phyloP scores from a whole-genome alignment of 2,888 invertebrate species.

The Euphydryas editha region DNA sequence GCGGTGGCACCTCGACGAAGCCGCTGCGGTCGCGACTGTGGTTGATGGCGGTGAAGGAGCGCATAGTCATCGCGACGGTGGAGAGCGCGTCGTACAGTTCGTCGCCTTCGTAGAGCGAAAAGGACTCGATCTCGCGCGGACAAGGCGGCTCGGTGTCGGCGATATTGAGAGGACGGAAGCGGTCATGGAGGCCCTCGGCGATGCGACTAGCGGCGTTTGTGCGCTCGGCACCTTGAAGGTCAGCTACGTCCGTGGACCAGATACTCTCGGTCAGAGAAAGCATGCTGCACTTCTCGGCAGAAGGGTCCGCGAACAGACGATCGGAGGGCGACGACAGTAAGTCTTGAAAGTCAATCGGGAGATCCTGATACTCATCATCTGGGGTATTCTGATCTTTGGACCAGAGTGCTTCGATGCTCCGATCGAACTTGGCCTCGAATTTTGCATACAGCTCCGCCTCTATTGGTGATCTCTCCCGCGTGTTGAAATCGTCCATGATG shows the following conservation, averaged over 20 bases:
- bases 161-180: slow-evolving; percentile 61
- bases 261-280: slow-evolving; percentile 67
- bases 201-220: slow-evolving; percentile 52
- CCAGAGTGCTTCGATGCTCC: slow-evolving; percentile 88
- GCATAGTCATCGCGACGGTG: slow-evolving; percentile 68
- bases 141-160: slow-evolving; percentile 49
- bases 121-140: slow-evolving; percentile 57
- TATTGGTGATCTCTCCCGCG: slow-evolving; percentile 61
- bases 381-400: slow-evolving; percentile 79
- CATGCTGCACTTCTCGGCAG: slow-evolving; percentile 64
- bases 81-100: slow-evolving; percentile 71
- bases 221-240: slow-evolving; percentile 45
- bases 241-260: slow-evolving; percentile 59
- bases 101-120: slow-evolving; percentile 67
- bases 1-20: slow-evolving; percentile 84
- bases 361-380: slow-evolving; percentile 83
- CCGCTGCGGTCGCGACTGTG: slow-evolving; percentile 85
- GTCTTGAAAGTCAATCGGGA: slow-evolving; percentile 85
- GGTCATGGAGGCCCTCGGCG: slow-evolving; percentile 59
- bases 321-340: slow-evolving; percentile 84
- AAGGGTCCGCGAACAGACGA: slow-evolving; percentile 71
- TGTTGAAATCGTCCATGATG: slow-evolving; percentile 61
- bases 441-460: slow-evolving; percentile 83
- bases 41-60: slow-evolving; percentile 84
- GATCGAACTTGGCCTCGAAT: slow-evolving; percentile 87